Evolutionary conservation across 2,797 vertebrate genomes (phyloP).

Genomic region (Aselliscus stoliczkanus): DNA sequence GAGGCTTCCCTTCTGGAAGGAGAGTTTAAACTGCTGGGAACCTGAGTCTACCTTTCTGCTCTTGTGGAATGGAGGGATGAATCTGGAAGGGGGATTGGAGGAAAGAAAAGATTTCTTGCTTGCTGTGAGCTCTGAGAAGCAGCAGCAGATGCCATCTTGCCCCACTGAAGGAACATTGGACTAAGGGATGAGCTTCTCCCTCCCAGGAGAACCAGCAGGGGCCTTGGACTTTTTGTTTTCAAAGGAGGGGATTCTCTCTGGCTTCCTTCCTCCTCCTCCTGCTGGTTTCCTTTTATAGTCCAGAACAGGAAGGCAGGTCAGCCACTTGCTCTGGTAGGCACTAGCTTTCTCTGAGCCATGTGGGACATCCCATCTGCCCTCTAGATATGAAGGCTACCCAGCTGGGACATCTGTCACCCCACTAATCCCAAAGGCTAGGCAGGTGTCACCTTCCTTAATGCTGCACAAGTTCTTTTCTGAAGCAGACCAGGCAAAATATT

Average conservation of each 20-base stretch:
- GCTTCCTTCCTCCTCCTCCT: neutral
- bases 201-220: neutral
- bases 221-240: neutral
- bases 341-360: neutral
- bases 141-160: neutral
- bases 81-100: neutral
- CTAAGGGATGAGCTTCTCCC: neutral
- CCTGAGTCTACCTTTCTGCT: neutral
- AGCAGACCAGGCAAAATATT: neutral
- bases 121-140: constrained; percentile 26
- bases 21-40: neutral
- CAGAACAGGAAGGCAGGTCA: constrained; percentile 22
- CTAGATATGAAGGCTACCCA: neutral
- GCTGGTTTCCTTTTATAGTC: constrained; percentile 8
- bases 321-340: neutral
- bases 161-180: neutral
- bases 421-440: neutral
- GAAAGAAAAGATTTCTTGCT: constrained; percentile 6
- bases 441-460: neutral
- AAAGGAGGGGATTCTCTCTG: constrained; percentile 10
- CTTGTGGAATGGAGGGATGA: neutral
- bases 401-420: neutral
- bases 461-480: neutral
- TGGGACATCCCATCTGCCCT: neutral
- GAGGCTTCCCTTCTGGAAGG: neutral